Conservation (phyloP, 2,888 invertebrate genomes). For the Amiota mariae region DNA sequence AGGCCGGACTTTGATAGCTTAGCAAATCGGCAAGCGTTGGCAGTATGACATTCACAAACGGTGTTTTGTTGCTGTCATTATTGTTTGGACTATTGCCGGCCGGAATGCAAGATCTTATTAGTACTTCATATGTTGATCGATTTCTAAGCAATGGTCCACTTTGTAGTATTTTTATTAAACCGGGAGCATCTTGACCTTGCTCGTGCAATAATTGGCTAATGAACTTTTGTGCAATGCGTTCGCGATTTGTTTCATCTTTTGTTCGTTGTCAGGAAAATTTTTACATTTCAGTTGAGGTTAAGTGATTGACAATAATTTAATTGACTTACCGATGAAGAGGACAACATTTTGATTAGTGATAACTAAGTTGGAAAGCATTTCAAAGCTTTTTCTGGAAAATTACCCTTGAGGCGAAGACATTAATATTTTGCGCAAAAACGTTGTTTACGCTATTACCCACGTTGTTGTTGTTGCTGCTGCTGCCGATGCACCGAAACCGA, state of each 20-base stretch:
- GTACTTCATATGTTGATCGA: constrained; percentile 48
- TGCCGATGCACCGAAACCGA: too few relatives aligned
- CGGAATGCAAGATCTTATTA: constrained; percentile 39
- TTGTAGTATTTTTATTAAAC: constrained; percentile 56
- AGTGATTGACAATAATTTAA: neutral
- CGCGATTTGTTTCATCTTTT: constrained; percentile 69
- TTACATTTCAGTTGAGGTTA: neutral
- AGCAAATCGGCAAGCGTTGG: constrained; percentile 67
- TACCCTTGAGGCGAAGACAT: too few relatives aligned
- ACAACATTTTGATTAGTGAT: constrained; percentile 68
- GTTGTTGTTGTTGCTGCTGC: too few relatives aligned
- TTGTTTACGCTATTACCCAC: too few relatives aligned
- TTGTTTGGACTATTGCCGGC: constrained; percentile 35
- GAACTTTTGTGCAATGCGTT: constrained; percentile 65
- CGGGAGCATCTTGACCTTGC: constrained; percentile 58
- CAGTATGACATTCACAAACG: constrained; percentile 61
- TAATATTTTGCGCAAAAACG: too few relatives aligned
- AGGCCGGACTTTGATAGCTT: constrained; percentile 58
- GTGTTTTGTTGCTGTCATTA: constrained; percentile 36
- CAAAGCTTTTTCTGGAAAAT: too few relatives aligned
- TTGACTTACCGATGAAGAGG: constrained; percentile 67
- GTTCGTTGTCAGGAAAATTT: neutral
- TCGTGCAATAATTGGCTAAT: constrained; percentile 64
- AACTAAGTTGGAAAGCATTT: constrained; percentile 69
- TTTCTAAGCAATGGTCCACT: constrained; percentile 50